phyloP scores from a whole-genome alignment of 2,113 vertebrate species.

The Ammodramus savannarum region DNA sequence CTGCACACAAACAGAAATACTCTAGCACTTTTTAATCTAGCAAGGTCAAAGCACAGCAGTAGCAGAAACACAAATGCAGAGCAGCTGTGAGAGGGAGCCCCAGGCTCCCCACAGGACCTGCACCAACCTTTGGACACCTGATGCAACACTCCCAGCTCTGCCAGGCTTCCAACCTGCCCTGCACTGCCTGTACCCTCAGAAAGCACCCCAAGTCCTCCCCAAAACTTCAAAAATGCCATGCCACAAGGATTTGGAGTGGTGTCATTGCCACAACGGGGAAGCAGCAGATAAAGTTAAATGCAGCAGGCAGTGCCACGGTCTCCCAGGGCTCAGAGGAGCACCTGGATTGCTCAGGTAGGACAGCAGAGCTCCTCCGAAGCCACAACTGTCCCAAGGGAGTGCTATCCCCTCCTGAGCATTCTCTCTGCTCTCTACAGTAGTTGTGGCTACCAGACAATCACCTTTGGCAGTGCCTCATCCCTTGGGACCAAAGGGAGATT shows the following conservation, averaged over 20 bases:
- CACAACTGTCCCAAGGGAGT: neutral
- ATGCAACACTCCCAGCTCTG: neutral
- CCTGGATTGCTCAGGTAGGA: too few relatives aligned
- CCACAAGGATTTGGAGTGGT: neutral
- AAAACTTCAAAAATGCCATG: fast-evolving
- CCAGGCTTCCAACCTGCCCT: neutral
- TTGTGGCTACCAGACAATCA: neutral
- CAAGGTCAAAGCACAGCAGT: neutral
- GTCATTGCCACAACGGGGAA: fast-evolving
- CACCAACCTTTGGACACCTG: too few relatives aligned
- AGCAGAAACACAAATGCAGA: neutral
- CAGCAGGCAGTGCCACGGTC: fast-evolving
- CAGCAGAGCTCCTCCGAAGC: neutral
- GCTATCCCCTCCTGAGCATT: too few relatives aligned
- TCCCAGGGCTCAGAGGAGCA: neutral
- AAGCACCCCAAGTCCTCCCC: neutral
- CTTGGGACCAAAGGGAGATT: neutral
- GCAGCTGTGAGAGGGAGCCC: neutral
- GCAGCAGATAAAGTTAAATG: neutral
- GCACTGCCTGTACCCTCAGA: neutral
- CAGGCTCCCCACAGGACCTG: neutral
- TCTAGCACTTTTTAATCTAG: neutral
- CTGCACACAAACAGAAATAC: neutral
- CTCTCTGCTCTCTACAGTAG: neutral
- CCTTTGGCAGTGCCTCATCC: too few relatives aligned